phyloP scores from a whole-genome alignment of 2,797 vertebrate genomes.

The Tachyglossus aculeatus region DNA sequence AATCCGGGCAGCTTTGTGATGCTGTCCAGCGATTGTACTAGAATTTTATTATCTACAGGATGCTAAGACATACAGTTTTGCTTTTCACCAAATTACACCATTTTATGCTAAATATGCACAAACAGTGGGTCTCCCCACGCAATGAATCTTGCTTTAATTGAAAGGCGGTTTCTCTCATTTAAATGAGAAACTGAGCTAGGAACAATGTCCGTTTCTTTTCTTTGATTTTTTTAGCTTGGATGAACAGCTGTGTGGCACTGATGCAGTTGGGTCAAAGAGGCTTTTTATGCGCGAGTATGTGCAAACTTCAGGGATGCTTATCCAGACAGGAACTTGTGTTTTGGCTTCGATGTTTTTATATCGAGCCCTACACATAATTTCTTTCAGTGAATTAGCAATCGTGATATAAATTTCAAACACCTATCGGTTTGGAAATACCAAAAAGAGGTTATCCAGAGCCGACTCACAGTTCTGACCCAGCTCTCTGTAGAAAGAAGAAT shows the following conservation, averaged over 20 bases:
- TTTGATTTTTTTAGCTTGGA: conserved; percentile 21
- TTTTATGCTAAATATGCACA: conserved; percentile 60
- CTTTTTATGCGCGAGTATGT: conserved; percentile 40
- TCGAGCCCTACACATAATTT: conserved; percentile 72
- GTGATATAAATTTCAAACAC: conserved; percentile 72
- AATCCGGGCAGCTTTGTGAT: conserved; percentile 67
- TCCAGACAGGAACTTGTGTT: conserved; percentile 23
- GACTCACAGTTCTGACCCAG: conserved; percentile 74
- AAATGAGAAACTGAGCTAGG: conserved; percentile 57
- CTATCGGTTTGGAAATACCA: conserved; percentile 79
- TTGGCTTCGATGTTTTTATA: conserved; percentile 61
- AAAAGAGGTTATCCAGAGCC: conserved; percentile 76
- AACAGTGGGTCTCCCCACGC: conserved; percentile 39
- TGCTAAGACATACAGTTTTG: conserved; percentile 43
- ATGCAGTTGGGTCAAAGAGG: conserved; percentile 16
- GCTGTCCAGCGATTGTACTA: conserved; percentile 70
- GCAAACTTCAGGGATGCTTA: conserved; percentile 53
- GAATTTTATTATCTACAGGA: conserved; percentile 69
- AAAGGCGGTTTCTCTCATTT: conserved; percentile 49
- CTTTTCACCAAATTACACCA: conserved; percentile 49
- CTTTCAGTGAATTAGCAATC: conserved; percentile 70
- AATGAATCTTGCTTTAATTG: conserved; percentile 35
- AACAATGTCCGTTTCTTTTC: conserved; percentile 36
- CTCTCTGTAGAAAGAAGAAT: conserved; percentile 76
- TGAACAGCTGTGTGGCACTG: conserved; percentile 27